phyloP scores from a whole-genome alignment of 2,113 vertebrate genomes.

The Oncorhynchus keta region DNA sequence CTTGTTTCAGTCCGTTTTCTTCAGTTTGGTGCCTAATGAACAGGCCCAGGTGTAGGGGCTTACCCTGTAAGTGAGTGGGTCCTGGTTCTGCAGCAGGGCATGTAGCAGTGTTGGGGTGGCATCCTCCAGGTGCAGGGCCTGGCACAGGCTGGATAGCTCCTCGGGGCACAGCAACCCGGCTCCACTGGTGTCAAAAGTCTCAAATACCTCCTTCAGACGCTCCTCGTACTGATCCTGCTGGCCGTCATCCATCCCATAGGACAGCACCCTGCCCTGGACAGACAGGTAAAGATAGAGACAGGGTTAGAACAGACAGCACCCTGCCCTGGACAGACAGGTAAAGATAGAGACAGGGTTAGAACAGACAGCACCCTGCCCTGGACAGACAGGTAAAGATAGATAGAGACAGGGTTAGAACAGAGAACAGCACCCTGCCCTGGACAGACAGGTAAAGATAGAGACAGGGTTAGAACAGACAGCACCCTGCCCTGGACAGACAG shows the following conservation, averaged over 20 bases:
- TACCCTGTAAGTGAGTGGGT: conserved; percentile 79
- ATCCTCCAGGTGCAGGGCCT: conserved; percentile 86
- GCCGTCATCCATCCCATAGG: conserved; percentile 93
- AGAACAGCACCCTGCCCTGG: too few relatives aligned
- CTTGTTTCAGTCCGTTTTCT: too few relatives aligned
- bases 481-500: too few relatives aligned
- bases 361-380: too few relatives aligned
- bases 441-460: too few relatives aligned
- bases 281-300: background rate
- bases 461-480: too few relatives aligned
- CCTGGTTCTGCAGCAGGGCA: conserved; percentile 77
- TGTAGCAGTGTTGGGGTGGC: conserved; percentile 80
- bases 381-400: background rate
- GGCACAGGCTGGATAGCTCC: conserved; percentile 89
- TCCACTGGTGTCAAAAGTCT: conserved; percentile 87
- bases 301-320: conserved; percentile 68
- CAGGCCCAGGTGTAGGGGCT: conserved; percentile 77
- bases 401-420: conserved; percentile 40
- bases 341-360: background rate
- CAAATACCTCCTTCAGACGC: conserved; percentile 91
- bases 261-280: conserved; percentile 70
- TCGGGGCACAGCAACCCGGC: conserved; percentile 84
- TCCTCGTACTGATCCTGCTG: conserved; percentile 91
- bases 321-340: conserved; percentile 45
- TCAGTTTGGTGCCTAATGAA: too few relatives aligned